Conservation (phyloP, 2,113 vertebrate species). For the Piaya cayana region DNA sequence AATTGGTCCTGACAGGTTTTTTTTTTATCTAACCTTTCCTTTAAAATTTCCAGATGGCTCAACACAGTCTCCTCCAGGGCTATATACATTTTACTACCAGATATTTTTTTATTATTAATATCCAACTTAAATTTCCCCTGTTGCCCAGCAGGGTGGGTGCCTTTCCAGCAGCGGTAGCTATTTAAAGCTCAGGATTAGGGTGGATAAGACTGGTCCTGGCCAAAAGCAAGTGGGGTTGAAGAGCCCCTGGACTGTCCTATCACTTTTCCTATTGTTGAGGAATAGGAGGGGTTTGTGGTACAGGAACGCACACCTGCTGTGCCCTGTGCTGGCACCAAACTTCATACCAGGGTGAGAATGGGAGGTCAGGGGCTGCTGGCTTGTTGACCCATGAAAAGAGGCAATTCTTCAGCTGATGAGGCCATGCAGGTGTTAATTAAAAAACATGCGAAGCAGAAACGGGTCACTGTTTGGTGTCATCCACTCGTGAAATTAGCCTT, state of each 20-base stretch:
- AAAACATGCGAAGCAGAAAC: conserved; percentile 52
- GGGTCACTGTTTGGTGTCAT: conserved; percentile 63
- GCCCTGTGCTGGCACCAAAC: neutral
- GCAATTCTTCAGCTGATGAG: conserved; percentile 51
- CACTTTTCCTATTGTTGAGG: neutral
- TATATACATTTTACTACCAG: conserved; percentile 19
- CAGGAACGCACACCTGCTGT: fast-evolving
- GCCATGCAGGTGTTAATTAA: conserved; percentile 71
- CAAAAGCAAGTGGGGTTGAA: neutral
- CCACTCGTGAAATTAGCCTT: conserved; percentile 10
- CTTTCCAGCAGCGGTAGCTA: neutral
- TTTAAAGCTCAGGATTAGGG: neutral
- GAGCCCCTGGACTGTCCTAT: neutral
- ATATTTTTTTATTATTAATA: neutral
- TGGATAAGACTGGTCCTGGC: neutral
- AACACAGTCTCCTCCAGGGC: conserved; percentile 9
- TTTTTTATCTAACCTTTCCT: conserved; percentile 55
- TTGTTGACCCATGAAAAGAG: conserved; percentile 64
- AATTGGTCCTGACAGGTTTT: conserved; percentile 22
- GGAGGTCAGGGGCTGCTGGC: conserved; percentile 33
- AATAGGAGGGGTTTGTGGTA: neutral
- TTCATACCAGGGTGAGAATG: neutral
- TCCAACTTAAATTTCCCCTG: neutral
- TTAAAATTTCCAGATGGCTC: conserved; percentile 62
- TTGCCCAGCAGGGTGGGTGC: fast-evolving